A percentile compares a stretch with the other conserved stretches of the same genome.
Evolutionary conservation across 2,113 vertebrate species (phyloP).

Genomic region (Lampris incognitus): DNA sequence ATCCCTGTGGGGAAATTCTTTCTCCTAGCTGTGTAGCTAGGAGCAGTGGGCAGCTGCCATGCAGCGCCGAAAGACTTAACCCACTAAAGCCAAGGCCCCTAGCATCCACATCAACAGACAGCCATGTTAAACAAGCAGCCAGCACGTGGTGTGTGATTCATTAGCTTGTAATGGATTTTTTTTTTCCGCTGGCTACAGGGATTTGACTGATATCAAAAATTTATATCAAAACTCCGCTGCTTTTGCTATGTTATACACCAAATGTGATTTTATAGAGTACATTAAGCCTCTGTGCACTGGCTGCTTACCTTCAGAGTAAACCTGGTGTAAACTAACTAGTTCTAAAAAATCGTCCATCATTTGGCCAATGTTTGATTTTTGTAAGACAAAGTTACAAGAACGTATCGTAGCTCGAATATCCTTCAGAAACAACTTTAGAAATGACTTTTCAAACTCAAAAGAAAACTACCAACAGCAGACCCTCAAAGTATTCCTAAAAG

Average conservation of each 20-base stretch:
- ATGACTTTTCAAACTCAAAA: conserved; percentile 38
- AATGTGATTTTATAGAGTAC: neutral
- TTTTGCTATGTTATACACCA: too few species aligned
- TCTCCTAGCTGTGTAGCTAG: too few species aligned
- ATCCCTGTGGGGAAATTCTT: too few species aligned
- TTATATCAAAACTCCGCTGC: too few species aligned
- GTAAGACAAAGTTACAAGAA: too few species aligned
- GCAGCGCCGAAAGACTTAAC: neutral
- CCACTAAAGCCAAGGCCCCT: conserved; percentile 1
- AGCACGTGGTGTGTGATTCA: neutral
- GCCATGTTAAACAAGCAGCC: neutral
- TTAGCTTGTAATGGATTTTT: neutral
- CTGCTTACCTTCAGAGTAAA: conserved; percentile 33
- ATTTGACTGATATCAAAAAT: conserved; percentile 29
- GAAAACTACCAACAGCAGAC: conserved; percentile 46
- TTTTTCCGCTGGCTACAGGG: conserved; percentile 11
- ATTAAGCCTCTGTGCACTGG: neutral
- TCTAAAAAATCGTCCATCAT: neutral
- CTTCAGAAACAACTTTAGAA: conserved; percentile 60
- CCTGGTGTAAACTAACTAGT: conserved; percentile 8
- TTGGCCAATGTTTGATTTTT: neutral
- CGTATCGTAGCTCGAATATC: conserved; percentile 5
- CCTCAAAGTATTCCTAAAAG: conserved; percentile 51
- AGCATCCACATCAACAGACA: neutral
- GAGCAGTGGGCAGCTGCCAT: too few species aligned